Conservation (phyloP, 2,113 vertebrate species). For the Echinops telfairi region DNA sequence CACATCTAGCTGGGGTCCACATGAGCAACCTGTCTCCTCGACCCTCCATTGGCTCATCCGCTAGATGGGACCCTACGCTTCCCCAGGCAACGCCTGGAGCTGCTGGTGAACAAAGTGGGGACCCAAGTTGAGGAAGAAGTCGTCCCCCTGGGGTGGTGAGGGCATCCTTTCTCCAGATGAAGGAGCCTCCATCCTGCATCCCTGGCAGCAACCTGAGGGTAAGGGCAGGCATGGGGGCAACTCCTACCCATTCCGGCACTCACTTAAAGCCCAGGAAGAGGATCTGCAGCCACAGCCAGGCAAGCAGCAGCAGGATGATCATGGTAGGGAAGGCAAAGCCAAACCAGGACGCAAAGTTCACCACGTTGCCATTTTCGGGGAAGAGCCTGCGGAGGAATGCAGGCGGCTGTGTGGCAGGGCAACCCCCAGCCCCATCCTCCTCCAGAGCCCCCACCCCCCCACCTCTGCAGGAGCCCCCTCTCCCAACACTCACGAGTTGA, state of each 20-base stretch:
- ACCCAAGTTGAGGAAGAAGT: neutral
- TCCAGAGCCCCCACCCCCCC: neutral
- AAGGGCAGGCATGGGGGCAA: neutral
- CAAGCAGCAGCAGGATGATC: constrained; percentile 89
- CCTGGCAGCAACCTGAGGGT: neutral
- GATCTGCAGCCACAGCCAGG: constrained; percentile 93
- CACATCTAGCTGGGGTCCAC: neutral
- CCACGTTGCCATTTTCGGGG: constrained; percentile 83
- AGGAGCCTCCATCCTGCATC: neutral
- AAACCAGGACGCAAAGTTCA: constrained; percentile 97
- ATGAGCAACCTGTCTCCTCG: neutral
- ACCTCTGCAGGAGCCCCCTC: neutral
- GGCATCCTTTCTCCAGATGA: neutral
- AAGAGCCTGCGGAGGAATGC: constrained; percentile 88
- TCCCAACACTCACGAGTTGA: constrained; percentile 90
- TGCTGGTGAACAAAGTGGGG: neutral
- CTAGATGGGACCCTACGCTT: neutral
- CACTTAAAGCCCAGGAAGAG: constrained; percentile 94
- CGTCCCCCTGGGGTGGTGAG: neutral
- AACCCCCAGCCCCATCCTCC: fast-evolving
- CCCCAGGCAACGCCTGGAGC: neutral
- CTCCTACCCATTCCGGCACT: constrained; percentile 76
- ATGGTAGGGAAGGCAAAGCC: constrained; percentile 93
- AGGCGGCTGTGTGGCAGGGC: neutral
- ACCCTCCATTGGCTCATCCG: neutral